Percentiles rank a stretch among this genome's conserved stretches.
These are phyloP conservation scores for Gobionotothen gibberifrons DNA, from an alignment of 2,797 vertebrate genomes.

Conservation along the genomic window DNA sequence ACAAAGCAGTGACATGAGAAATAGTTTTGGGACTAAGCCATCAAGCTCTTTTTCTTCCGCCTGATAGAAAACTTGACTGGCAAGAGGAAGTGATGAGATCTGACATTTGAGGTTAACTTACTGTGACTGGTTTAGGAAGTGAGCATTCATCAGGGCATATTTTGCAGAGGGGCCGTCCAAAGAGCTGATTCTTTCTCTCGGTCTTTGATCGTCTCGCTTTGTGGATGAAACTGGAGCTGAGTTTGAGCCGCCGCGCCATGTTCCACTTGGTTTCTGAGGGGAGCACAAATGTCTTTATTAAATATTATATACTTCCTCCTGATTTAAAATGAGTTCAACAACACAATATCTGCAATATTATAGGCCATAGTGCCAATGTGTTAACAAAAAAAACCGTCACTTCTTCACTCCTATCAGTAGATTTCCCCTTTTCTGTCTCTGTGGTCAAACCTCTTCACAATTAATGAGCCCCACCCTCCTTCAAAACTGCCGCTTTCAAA, in stretches of 20 bases:
- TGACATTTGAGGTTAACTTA: conserved; percentile 69
- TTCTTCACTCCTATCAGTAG: not conserved
- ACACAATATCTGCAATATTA: not conserved
- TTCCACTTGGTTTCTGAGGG: conserved; percentile 85
- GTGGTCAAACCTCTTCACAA: conserved; percentile 21
- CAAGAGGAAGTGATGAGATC: not conserved
- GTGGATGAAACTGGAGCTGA: conserved; percentile 61
- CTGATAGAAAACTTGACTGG: not conserved
- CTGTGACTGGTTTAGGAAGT: conserved; percentile 89
- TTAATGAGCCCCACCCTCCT: conserved; percentile 24
- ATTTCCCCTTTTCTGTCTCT: conserved; percentile 31
- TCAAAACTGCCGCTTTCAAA: conserved; percentile 75
- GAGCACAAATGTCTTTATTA: conserved; percentile 32
- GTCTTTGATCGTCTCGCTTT: conserved; percentile 58
- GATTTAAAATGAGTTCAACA: not conserved
- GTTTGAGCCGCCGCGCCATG: conserved; percentile 84
- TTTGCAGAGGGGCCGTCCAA: conserved; percentile 87
- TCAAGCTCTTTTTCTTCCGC: not conserved
- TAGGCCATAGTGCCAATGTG: no score
- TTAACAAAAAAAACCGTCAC: not conserved
- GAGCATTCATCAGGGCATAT: conserved; percentile 83
- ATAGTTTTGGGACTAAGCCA: not conserved
- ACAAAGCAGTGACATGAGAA: not conserved
- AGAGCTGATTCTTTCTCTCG: conserved; percentile 82
- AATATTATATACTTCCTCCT: no score